Percentiles rank a stretch among this genome's conserved stretches.
These are phyloP conservation scores for Macrostomum lignano DNA, from an alignment of 1,140 invertebrate genomes.

Conservation along the genomic window DNA sequence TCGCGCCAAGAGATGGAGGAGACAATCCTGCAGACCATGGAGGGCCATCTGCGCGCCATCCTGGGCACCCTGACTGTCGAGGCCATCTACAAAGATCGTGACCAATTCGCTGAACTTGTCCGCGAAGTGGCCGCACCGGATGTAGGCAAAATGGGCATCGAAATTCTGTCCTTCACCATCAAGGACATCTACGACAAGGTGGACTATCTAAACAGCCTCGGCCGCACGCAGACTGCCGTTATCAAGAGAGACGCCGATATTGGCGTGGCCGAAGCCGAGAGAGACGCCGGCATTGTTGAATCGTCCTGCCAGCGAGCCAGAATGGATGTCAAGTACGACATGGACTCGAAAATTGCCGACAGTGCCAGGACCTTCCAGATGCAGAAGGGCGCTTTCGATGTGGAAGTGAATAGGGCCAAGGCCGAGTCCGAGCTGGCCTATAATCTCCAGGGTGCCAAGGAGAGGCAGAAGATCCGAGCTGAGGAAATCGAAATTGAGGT, in stretches of 20 bases:
- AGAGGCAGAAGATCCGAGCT: conserved; percentile 65
- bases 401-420: conserved; percentile 42
- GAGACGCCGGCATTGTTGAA: conserved; percentile 71
- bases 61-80: conserved; percentile 37
- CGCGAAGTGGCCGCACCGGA: conserved; percentile 82
- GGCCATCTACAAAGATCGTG: conserved; percentile 42
- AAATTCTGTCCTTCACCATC: conserved; percentile 87
- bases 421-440: conserved; percentile 78
- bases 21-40: conserved; percentile 77
- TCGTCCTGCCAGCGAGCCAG: conserved; percentile 77
- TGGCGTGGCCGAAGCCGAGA: conserved; percentile 76
- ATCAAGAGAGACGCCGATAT: conserved; percentile 81
- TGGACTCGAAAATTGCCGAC: conserved; percentile 81
- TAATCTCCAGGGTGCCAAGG: conserved; percentile 66
- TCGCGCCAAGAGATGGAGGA: conserved; percentile 57
- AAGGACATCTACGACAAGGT: conserved; percentile 73
- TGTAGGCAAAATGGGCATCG: conserved; percentile 88
- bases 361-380: conserved; percentile 64
- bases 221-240: conserved; percentile 69
- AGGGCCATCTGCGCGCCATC: conserved; percentile 78
- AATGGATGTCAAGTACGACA: conserved; percentile 82
- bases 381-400: conserved; percentile 78
- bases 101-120: conserved; percentile 78
- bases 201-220: conserved; percentile 69
- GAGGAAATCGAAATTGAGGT: conserved; percentile 77